These are phyloP conservation scores for Morpho helenor DNA, from an alignment of 2,888 invertebrate species.

Conservation along the genomic window DNA sequence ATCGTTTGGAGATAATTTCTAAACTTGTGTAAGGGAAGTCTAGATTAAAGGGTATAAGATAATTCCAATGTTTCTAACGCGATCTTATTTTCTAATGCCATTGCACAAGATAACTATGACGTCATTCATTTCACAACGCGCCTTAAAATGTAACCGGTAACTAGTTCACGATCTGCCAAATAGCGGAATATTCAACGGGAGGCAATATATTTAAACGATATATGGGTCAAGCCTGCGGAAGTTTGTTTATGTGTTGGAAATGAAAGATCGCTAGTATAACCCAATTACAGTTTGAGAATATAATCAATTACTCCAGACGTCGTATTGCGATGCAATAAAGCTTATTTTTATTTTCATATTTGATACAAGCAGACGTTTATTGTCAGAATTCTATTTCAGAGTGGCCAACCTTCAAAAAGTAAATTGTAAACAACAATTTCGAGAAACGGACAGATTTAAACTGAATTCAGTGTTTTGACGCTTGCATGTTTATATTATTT, in stretches of 20 bases:
- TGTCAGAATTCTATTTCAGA: no score
- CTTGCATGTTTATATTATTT: no score
- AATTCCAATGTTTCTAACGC: no score
- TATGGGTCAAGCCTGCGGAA: slow-evolving; percentile 15
- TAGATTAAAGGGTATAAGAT: no score
- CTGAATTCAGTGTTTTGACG: no score
- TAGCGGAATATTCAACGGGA: slow-evolving; percentile 1
- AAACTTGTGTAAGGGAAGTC: no score
- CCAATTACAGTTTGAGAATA: slow-evolving; percentile 10
- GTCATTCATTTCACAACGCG: slow-evolving; percentile 2
- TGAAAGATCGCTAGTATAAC: slow-evolving; percentile 11
- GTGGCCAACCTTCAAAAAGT: slow-evolving; percentile 1
- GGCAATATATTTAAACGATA: slow-evolving; percentile 14
- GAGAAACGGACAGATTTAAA: no score
- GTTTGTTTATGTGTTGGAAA: slow-evolving; percentile 9
- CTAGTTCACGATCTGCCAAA: slow-evolving; percentile 6
- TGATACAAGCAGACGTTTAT: no score
- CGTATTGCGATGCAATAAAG: no score
- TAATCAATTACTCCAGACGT: background rate
- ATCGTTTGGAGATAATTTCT: no score
- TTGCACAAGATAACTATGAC: background rate
- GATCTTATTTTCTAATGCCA: background rate
- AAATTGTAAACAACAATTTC: background rate
- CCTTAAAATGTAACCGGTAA: background rate
- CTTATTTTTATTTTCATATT: no score